Percentiles rank a stretch among this genome's conserved stretches.
Conservation (phyloP, 2,797 vertebrate species). For the Taeniopygia guttata region DNA sequence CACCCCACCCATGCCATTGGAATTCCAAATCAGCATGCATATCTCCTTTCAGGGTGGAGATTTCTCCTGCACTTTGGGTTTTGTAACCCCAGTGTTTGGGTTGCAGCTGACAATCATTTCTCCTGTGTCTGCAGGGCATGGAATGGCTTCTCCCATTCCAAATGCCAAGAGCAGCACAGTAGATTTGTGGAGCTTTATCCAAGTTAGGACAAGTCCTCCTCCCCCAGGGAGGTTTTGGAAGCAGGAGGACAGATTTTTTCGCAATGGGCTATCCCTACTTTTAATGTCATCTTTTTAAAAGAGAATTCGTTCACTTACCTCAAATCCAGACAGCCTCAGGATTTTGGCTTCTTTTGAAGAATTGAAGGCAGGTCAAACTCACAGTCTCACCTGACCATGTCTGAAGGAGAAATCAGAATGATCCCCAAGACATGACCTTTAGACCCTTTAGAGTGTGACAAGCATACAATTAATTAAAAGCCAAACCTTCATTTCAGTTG, state of each 20-base stretch:
- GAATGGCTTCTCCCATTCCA: background rate
- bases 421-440: background rate
- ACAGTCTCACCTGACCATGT: background rate
- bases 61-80: background rate
- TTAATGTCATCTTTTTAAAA: background rate
- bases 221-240: background rate
- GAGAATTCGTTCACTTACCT: background rate
- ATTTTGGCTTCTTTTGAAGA: background rate
- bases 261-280: background rate
- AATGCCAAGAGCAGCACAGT: background rate
- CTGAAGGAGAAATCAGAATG: background rate
- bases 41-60: background rate
- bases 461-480: background rate
- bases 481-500: background rate
- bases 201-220: background rate
- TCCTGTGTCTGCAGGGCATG: background rate
- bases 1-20: background rate
- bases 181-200: background rate
- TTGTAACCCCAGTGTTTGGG: background rate
- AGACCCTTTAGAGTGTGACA: background rate
- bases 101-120: background rate
- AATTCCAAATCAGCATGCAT: background rate
- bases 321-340: background rate
- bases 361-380: background rate
- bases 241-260: background rate